Evolutionary conservation across 2,113 vertebrate species (phyloP).

Genomic region (Strix uralensis): DNA sequence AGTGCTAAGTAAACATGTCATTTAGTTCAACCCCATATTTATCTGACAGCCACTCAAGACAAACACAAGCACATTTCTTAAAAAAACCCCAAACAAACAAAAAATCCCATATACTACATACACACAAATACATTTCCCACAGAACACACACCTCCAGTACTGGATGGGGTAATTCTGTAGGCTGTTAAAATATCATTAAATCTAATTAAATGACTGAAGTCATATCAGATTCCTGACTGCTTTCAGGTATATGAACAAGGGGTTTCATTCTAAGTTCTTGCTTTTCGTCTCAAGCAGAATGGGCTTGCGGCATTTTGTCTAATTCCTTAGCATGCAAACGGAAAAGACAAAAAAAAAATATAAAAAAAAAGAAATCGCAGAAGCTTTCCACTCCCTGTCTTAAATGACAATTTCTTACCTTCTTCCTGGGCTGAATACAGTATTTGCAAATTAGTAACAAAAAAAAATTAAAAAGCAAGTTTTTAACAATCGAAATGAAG

Average conservation of each 20-base stretch:
- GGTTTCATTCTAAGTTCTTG: not conserved
- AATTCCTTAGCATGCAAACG: not conserved
- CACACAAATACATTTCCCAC: not conserved
- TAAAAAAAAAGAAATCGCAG: not conserved
- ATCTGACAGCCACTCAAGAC: not conserved
- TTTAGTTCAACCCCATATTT: not conserved
- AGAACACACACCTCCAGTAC: not conserved
- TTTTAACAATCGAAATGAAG: not conserved
- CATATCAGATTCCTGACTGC: not conserved
- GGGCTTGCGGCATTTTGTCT: not conserved
- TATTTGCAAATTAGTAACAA: not conserved
- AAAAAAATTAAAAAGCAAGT: not conserved
- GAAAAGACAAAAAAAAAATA: not conserved
- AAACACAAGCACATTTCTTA: not conserved
- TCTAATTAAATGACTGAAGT: not conserved
- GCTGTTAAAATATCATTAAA: conserved; percentile 22
- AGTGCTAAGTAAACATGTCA: not conserved
- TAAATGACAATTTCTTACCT: not conserved
- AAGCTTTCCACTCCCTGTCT: not conserved
- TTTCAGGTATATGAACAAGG: not conserved
- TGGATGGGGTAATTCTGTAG: not conserved
- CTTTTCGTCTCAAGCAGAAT: not conserved
- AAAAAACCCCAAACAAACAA: not conserved
- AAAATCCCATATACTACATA: not conserved
- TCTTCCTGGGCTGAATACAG: not conserved